phyloP scores from a whole-genome alignment of 2,113 vertebrate species.

The Bubalus kerabau region DNA sequence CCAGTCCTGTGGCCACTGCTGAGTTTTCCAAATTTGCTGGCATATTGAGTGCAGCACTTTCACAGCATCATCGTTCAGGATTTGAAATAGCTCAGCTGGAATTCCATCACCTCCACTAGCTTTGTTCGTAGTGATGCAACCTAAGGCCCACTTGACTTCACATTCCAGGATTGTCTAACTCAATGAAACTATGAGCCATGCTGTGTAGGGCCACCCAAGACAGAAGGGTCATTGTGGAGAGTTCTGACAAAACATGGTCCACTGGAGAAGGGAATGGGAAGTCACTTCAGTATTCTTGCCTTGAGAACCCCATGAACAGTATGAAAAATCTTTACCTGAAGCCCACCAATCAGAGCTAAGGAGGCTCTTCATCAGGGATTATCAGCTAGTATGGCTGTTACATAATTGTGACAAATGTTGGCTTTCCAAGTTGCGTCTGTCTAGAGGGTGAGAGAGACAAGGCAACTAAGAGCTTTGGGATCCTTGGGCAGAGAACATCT shows the following conservation, averaged over 20 bases:
- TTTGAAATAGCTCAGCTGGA: not conserved
- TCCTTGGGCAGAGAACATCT: not conserved
- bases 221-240: accelerated
- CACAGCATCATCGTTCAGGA: not conserved
- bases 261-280: not conserved
- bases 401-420: not conserved
- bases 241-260: not conserved
- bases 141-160: not conserved
- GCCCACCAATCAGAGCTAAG: not conserved
- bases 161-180: not conserved
- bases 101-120: not conserved
- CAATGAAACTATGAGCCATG: not conserved
- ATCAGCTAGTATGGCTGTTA: no score
- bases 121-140: not conserved
- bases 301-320: not conserved
- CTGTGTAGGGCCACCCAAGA: not conserved
- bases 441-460: not conserved
- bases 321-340: not conserved
- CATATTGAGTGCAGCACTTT: not conserved
- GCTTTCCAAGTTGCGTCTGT: not conserved
- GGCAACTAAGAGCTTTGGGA: not conserved
- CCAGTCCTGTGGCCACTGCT: not conserved
- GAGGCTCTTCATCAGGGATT: not conserved
- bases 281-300: not conserved
- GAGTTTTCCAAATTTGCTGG: not conserved